Base-by-base conservation (phyloP, 2,113 vertebrate species). In the Tichodroma muraria region DNA sequence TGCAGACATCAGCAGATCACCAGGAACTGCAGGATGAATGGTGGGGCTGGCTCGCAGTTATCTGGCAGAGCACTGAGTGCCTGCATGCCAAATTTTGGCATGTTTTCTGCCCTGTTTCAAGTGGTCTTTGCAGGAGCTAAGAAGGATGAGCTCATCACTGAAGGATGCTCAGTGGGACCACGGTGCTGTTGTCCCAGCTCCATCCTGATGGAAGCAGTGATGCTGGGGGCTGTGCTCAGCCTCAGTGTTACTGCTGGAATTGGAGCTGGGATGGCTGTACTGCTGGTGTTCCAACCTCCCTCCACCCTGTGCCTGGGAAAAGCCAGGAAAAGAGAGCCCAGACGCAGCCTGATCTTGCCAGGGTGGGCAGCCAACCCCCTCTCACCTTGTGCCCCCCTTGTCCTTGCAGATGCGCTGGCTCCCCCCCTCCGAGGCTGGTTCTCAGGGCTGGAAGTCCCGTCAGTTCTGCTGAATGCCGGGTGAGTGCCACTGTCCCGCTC, bases 391-490 rank as follows among this genome's bases (percentile, higher is more conserved):
- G 53, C 37, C 23, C 59, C 53, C 42, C 30, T 50, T 88, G 54
- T 38, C 45, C 27, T 33, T 4, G 24, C 94, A 96, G 96, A 96
- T 96, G 96, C 96, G 96, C 96, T 96, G 96, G 96, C 94, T 96
- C 92, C 96, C 96, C 77, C 96, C 96, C 44, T 96, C 96, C 85
- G 96, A 96, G 95, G 96, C 96, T 93, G 95, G 95, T 93, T 96
- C 96, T 96, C 96, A 94, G 96, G 96, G 96, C 95, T 96, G 96
- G 96, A 96, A 96, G 92, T 96, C 94, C 85, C 96, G 96, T 94
- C 96, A 96, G 96, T 96, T 96, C 95, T 96, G 96, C 96, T 96
- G 96, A 96, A 93, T 93, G 88, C 94, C 47, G 25, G 94, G 96
- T 96, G 85, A 93, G 96, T 93, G 91, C 65, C 1, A 1, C 38